Percentiles rank a stretch among this genome's conserved stretches.
These are phyloP conservation scores for Tubulanus polymorphus DNA, from an alignment of 2,888 invertebrate species.

Conservation along the genomic window DNA sequence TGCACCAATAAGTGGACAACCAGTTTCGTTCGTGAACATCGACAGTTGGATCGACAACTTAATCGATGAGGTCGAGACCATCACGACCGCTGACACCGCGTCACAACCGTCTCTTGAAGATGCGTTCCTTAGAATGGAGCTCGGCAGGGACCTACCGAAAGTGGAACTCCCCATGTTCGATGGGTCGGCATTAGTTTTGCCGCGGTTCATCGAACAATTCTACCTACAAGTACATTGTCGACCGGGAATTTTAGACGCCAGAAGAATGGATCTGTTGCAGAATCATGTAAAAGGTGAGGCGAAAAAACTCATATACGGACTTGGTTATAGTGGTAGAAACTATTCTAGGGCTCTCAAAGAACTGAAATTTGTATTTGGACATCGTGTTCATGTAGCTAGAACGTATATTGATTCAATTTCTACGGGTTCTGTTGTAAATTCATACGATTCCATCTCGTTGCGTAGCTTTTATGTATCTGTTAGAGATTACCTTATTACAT, in stretches of 20 bases:
- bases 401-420: background rate
- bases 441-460: too few relatives aligned
- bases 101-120: background rate
- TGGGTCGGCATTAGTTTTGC: background rate
- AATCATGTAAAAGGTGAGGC: background rate
- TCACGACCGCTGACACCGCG: background rate
- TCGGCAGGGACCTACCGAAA: background rate
- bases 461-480: too few relatives aligned
- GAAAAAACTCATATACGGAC: background rate
- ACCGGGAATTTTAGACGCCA: background rate
- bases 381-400: background rate
- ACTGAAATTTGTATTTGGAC: background rate
- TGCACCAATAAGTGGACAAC: too few relatives aligned
- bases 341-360: background rate
- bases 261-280: background rate
- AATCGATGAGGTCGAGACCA: background rate
- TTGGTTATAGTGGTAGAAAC: background rate
- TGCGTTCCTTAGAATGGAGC: background rate
- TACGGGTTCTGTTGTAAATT: too few relatives aligned
- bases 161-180: background rate
- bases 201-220: background rate
- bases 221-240: background rate
- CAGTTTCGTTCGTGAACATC: too few relatives aligned
- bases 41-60: background rate
- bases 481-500: too few relatives aligned